These are phyloP conservation scores for Varecia variegata DNA, from an alignment of 2,797 vertebrate genomes.

Conservation along the genomic window DNA sequence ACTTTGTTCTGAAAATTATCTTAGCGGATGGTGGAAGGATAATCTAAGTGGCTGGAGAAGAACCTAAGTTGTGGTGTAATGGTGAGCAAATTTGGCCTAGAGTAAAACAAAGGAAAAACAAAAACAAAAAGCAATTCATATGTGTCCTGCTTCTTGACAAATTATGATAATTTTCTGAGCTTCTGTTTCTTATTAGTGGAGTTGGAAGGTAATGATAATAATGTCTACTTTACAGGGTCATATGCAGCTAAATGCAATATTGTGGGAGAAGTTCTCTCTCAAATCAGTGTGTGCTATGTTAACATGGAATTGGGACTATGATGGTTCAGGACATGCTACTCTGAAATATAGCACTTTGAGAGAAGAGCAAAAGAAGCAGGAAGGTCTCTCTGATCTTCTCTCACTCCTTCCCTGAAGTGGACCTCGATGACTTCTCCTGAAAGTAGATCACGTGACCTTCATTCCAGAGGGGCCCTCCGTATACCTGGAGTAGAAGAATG, in stretches of 20 bases:
- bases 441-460: too few relatives aligned
- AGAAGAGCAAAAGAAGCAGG: background rate
- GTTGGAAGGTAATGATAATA: background rate
- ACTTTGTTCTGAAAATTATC: background rate
- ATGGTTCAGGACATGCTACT: background rate
- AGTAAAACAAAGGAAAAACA: background rate
- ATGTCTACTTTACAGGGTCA: background rate
- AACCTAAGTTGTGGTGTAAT: background rate
- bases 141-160: background rate
- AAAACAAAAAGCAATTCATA: background rate
- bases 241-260: background rate
- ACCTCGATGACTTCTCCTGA: background rate
- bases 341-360: background rate
- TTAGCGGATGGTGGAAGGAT: background rate
- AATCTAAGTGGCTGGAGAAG: background rate
- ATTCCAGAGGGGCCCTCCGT: background rate
- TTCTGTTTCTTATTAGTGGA: background rate
- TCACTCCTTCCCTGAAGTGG: too few relatives aligned
- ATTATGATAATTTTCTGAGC: background rate
- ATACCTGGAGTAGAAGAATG: background rate
- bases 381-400: background rate
- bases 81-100: background rate
- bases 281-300: background rate
- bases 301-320: background rate
- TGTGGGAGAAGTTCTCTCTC: background rate